Conservation (phyloP, 1,140 invertebrate genomes). For the Campoletis sonorensis region DNA sequence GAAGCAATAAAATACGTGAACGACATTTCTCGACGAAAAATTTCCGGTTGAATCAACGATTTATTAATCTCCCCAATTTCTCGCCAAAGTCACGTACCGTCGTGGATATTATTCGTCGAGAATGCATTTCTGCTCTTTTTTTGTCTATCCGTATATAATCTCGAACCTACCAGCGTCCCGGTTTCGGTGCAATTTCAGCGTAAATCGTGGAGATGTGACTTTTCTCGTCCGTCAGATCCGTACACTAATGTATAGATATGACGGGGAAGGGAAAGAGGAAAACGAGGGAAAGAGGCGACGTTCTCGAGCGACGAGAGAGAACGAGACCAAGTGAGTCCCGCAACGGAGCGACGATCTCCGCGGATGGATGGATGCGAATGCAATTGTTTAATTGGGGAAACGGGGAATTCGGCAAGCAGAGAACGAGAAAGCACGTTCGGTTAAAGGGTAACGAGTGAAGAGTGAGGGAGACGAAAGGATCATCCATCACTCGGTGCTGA, state of each 20-base stretch:
- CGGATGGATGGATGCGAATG: conserved; percentile 65
- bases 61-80: conserved; percentile 47
- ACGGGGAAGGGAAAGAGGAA: neutral
- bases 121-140: neutral
- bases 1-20: conserved; percentile 30
- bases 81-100: conserved; percentile 46
- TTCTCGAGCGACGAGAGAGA: neutral
- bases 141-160: neutral
- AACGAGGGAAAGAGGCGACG: conserved; percentile 17
- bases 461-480: conserved; percentile 49
- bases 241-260: neutral
- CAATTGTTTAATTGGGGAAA: conserved; percentile 71
- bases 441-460: conserved; percentile 41
- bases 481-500: conserved; percentile 65
- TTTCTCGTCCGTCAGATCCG: conserved; percentile 21
- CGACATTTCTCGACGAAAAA: conserved; percentile 18
- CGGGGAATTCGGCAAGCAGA: conserved; percentile 27
- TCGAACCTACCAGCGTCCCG: neutral
- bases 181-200: conserved; percentile 36
- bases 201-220: conserved; percentile 32
- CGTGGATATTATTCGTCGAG: conserved; percentile 41
- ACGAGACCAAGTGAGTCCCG: conserved; percentile 15
- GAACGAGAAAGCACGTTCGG: conserved; percentile 56
- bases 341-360: conserved; percentile 30
- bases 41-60: conserved; percentile 23